Base-by-base conservation (phyloP, 2,888 invertebrate species). In the Pyrrhosoma nymphula region DNA sequence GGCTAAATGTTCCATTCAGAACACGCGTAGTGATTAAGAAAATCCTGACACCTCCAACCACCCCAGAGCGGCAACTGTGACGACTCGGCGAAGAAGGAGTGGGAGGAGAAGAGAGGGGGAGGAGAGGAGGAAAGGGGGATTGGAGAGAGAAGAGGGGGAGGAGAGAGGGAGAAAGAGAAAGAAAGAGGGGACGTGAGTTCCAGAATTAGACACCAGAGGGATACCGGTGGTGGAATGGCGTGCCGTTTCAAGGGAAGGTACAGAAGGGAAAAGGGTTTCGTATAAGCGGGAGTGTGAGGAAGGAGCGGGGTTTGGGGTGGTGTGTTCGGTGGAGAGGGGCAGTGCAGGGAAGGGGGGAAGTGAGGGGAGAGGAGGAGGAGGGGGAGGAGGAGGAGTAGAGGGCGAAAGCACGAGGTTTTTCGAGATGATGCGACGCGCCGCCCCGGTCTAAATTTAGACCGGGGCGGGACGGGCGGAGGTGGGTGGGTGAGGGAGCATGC, bases 371-470 rank as follows among this genome's bases (percentile, higher is more conserved):
- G 47, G 14, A 18, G 2, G 88, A n/a, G 47, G 88, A 4, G 14
- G 88, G 47, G 23, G 23, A 39, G 47, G 47, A 47, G 47, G 47
- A 47, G 47, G 2, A 10, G 88, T 23, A 39, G 88, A 88, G 47
- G 47, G 88, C 16, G 47, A 47, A 39, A 56, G 89, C 26, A n/a
- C 55, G 89, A 89, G 89, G n/a, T 89, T 89, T 47, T n/a, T 47
- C n/a, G 89, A 89, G n/a, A n/a, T 89, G 89, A 89, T 89, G 47
- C 55, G 47, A 89, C 89, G n/a, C 89, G 47, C 89, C 18, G 30
- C 12, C 47, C 47, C 4, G 47, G 47, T 47, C 56, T 56, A 47
- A 56, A 89, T n/a, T n/a, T 47, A 47, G 89, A 47, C 26, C 26
- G 56, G 26, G 56, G 89, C 18, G 47, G 55, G 89, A 20, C 26